Percentiles rank a stretch among this genome's conserved stretches.
Evolutionary conservation across 2,113 vertebrate genomes (phyloP).

Genomic region (Pseudolaguvia tuberculata): DNA sequence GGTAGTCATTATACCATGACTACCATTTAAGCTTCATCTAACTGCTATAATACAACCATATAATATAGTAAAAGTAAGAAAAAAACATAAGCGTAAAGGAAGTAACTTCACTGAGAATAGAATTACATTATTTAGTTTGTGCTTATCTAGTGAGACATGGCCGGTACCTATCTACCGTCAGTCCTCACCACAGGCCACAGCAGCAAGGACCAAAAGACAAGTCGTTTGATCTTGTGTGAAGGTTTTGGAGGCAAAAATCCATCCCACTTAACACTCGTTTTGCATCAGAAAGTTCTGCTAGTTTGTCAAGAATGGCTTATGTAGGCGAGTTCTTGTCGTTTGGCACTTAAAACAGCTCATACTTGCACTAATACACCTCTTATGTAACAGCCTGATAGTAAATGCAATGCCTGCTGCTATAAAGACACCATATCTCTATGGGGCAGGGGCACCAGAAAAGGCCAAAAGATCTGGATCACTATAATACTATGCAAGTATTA

Average conservation of each 20-base stretch:
- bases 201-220: background rate
- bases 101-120: background rate
- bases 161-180: background rate
- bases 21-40: too few species aligned
- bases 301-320: slow-evolving; percentile 8
- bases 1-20: too few species aligned
- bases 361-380: slow-evolving; percentile 19
- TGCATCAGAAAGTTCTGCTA: slow-evolving; percentile 27
- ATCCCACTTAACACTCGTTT: background rate
- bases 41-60: too few species aligned
- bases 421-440: background rate
- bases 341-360: slow-evolving; percentile 36
- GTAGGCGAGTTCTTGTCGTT: slow-evolving; percentile 37
- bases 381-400: slow-evolving; percentile 31
- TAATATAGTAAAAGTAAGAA: too few species aligned
- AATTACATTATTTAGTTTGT: background rate
- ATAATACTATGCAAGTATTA: background rate
- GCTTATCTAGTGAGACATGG: background rate
- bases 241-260: background rate
- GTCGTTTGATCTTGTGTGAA: background rate
- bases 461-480: too few species aligned
- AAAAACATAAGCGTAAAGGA: too few species aligned
- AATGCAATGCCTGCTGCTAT: background rate
- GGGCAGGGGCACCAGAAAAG: background rate
- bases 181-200: background rate